These are phyloP conservation scores for Rhaphigaster nebulosa DNA, from an alignment of 2,888 invertebrate genomes.

Conservation along the genomic window DNA sequence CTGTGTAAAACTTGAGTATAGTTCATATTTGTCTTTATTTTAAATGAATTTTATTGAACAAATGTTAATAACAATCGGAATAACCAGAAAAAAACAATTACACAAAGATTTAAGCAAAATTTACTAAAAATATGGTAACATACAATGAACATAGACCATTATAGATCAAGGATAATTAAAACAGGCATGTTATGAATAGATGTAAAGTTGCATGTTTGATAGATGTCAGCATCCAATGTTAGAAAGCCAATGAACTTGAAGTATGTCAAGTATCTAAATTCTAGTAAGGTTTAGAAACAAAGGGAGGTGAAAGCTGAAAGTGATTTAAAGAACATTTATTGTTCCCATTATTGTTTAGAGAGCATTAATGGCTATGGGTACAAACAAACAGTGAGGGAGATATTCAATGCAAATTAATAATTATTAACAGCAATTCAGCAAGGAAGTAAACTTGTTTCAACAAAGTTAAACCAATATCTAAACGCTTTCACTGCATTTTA, in stretches of 20 bases:
- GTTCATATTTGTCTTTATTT: no score
- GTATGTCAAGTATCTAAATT: constrained; percentile 16
- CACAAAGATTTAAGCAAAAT: no score
- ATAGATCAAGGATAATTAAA: background rate
- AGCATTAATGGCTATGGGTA: background rate
- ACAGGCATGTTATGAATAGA: background rate
- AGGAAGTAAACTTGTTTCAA: background rate
- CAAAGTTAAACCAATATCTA: background rate
- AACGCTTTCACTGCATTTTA: no score
- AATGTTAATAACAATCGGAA: background rate
- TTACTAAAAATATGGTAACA: background rate
- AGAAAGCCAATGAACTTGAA: background rate
- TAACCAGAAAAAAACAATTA: background rate
- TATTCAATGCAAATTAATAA: background rate
- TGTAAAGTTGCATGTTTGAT: no score
- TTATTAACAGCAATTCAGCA: background rate
- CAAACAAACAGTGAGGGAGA: background rate
- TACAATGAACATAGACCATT: background rate
- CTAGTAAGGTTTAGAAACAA: constrained; percentile 7
- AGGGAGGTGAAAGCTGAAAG: background rate
- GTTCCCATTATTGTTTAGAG: background rate
- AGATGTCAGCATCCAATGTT: background rate
- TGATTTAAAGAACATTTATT: constrained; percentile 6
- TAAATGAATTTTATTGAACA: background rate
- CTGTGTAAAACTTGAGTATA: no score